Evolutionary conservation across 2,113 vertebrate species (phyloP).

Genomic region (Illadopsis cleaveri): DNA sequence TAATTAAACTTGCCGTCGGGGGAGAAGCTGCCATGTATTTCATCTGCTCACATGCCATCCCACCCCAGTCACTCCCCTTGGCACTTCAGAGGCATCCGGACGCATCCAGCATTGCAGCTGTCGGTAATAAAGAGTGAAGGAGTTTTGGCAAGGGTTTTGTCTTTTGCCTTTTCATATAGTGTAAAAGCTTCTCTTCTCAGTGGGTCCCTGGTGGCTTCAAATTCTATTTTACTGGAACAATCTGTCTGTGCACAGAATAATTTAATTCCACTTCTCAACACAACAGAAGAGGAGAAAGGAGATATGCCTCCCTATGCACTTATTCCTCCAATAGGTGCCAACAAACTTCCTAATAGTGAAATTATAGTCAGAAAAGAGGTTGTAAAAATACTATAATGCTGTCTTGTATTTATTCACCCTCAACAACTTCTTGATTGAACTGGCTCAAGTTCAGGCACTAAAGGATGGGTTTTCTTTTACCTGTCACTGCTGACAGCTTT

Average conservation of each 20-base stretch:
- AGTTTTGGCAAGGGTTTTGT: conserved; percentile 39
- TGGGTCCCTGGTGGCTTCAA: conserved; percentile 65
- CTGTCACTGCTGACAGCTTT: background rate
- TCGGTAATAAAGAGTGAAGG: conserved; percentile 43
- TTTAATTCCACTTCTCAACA: conserved; percentile 65
- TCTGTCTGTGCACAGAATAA: conserved; percentile 73
- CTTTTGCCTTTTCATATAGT: conserved; percentile 62
- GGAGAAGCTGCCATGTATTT: conserved; percentile 44
- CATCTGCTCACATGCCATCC: conserved; percentile 36
- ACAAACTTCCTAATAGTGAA: conserved; percentile 24
- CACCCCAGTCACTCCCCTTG: conserved; percentile 24
- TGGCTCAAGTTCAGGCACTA: background rate
- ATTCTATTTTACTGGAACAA: conserved; percentile 76
- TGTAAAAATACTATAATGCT: background rate
- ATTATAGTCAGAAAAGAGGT: conserved; percentile 17
- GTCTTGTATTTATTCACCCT: conserved; percentile 17
- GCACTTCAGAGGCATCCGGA: conserved; percentile 34
- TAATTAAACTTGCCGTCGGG: conserved; percentile 67
- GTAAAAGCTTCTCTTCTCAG: conserved; percentile 66
- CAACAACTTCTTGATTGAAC: background rate
- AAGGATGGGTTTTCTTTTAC: conserved; percentile 4
- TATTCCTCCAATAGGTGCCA: background rate
- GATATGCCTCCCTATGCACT: background rate
- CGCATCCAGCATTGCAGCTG: conserved; percentile 64
- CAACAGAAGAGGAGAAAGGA: conserved; percentile 6